phyloP scores from a whole-genome alignment of 2,888 invertebrate species.

The Eupithecia exiguata region DNA sequence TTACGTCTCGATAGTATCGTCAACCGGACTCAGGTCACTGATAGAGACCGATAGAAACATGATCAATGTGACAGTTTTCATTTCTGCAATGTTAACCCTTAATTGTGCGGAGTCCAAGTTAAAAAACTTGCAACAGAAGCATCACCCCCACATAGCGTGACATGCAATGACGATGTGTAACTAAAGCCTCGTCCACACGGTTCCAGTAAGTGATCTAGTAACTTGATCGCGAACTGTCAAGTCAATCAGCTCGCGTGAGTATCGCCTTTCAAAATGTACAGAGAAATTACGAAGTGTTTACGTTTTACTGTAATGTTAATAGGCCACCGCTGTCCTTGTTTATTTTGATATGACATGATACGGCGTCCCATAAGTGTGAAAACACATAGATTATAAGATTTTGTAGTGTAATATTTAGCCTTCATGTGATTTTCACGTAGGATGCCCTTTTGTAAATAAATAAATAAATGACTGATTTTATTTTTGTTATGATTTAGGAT shows the following conservation, averaged over 20 bases:
- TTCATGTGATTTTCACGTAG: too few species aligned
- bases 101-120: neutral
- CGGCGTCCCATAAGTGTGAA: too few species aligned
- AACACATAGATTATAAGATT: too few species aligned
- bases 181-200: constrained; percentile 29
- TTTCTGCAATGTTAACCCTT: neutral
- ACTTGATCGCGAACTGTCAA: constrained; percentile 33
- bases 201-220: constrained; percentile 34
- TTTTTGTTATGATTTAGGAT: neutral
- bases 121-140: neutral
- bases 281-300: constrained; percentile 22
- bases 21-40: too few species aligned
- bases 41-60: too few species aligned
- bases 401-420: too few species aligned
- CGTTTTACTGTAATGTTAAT: neutral
- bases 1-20: too few species aligned
- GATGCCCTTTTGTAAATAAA: too few species aligned
- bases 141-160: constrained; percentile 24
- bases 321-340: neutral
- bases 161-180: constrained; percentile 23
- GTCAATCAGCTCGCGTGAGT: constrained; percentile 23
- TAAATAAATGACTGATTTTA: too few species aligned
- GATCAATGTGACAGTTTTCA: neutral
- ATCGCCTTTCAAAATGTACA: constrained; percentile 26
- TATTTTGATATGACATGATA: neutral